A percentile compares a stretch with the other conserved stretches of the same genome.
These are phyloP conservation scores for Cecidostiba fungosa DNA, from an alignment of 2,888 invertebrate species.

Conservation along the genomic window DNA sequence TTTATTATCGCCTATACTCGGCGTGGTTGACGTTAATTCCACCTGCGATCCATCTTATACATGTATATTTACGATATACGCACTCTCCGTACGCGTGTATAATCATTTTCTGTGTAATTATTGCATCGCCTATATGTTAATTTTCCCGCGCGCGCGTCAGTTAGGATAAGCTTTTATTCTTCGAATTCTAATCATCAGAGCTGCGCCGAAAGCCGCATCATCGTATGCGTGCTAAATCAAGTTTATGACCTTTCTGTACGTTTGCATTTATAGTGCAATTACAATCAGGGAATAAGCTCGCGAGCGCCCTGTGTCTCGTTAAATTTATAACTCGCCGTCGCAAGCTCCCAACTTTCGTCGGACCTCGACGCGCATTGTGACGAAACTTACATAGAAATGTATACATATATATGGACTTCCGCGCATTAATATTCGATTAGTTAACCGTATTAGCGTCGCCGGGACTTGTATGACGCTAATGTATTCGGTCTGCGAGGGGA, in stretches of 20 bases:
- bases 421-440: slow-evolving; percentile 41
- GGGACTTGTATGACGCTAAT: slow-evolving; percentile 34
- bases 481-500: slow-evolving; percentile 16
- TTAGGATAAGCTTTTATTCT: slow-evolving; percentile 15
- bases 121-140: background rate
- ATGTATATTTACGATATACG: background rate
- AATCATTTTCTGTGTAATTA: background rate
- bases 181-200: slow-evolving; percentile 26
- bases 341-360: too few species aligned
- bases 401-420: background rate
- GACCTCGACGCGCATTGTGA: background rate
- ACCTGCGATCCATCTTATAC: background rate
- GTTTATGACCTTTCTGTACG: slow-evolving; percentile 41
- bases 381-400: slow-evolving; percentile 25
- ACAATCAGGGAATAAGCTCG: slow-evolving; percentile 27
- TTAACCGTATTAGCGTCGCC: slow-evolving; percentile 24
- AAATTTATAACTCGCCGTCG: slow-evolving; percentile 39
- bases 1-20: background rate
- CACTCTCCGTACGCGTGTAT: background rate
- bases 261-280: slow-evolving; percentile 57
- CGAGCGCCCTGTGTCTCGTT: background rate
- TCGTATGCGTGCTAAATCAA: slow-evolving; percentile 45
- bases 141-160: background rate
- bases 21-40: background rate
- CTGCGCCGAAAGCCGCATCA: background rate